Evolutionary conservation across 2,888 invertebrate species (phyloP), one percentile per base, ranked within the genome.

Genomic region (Torymus tubicola): DNA sequence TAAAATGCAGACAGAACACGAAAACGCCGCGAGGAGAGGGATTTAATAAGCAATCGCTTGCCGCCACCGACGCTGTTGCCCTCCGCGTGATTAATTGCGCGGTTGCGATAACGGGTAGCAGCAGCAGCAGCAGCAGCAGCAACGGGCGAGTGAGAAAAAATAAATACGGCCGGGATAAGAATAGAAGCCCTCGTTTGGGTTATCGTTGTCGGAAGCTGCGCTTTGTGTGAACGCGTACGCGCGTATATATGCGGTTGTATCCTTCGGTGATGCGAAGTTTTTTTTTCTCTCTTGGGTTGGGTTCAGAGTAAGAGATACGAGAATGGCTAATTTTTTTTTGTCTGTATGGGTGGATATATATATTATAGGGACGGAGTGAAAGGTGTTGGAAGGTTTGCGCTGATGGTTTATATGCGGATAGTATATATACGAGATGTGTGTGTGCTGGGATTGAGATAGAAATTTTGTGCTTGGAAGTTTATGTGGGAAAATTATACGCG

Each of bases 171-270:
- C 71, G 77, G 68, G 80, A 77, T 78, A 80, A 80, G 78, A 77
- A 81, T 73, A 78, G 79, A 81, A 81, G 75, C 68, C 74, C 79
- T 76, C 63, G 71, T 78, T 78, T 67, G 78, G 78, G 64, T 81
- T 81, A 81, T 81, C 78, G 69, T 81, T 78, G 78, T 74, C 74
- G 74, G 81, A 81, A 81, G 81, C 78, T 73, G 65, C 74, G 78
- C 65, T 81, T 73, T 78, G 72, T 52, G 58, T 60, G 70, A 24
- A n/a, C 8, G 42, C 42, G 42, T 1, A 8, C 1, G 8, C 5
- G 63, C n/a, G 14, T 2, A 5, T 14, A 42, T 24, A 14, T 53
- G 14, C 42, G 21, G 68, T 50, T 68, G 52, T 76, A 73, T 77
- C 63, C 69, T 68, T 81, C 21, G 63, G 12, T 58, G 42, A 42